Conservation (phyloP, 2,797 vertebrate genomes). For the Typhlichthys subterraneus region DNA sequence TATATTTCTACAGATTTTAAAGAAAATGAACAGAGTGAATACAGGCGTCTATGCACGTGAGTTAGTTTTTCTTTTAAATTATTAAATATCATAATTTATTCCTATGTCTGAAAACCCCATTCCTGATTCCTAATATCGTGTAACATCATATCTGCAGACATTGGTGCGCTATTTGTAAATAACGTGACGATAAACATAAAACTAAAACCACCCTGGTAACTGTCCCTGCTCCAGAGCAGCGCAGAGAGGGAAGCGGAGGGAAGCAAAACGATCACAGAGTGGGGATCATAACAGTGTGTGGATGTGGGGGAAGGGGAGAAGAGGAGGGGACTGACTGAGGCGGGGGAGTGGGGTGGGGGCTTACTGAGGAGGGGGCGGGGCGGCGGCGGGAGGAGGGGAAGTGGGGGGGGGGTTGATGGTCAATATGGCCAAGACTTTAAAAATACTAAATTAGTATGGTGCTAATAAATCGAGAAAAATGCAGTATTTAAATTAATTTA, state of each 20-base stretch:
- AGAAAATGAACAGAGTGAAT: too few species aligned
- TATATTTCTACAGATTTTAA: too few species aligned
- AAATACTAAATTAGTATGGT: too few species aligned
- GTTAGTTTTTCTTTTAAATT: too few species aligned
- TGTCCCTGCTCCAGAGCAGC: slow-evolving; percentile 78
- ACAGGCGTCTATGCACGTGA: too few species aligned
- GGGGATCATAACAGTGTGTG: slow-evolving; percentile 61
- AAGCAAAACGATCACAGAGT: slow-evolving; percentile 70
- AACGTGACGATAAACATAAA: slow-evolving; percentile 65
- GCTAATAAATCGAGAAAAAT: too few species aligned
- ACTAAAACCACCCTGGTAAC: slow-evolving; percentile 70
- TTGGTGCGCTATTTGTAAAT: slow-evolving; percentile 1
- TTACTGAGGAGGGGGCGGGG: too few species aligned
- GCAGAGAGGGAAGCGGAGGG: slow-evolving; percentile 66
- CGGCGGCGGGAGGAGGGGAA: too few species aligned
- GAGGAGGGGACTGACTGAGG: slow-evolving; percentile 34
- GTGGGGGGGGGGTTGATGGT: too few species aligned
- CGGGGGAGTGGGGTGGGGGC: slow-evolving; percentile 20
- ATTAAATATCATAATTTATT: too few species aligned
- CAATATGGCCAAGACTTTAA: too few species aligned
- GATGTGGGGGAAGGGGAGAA: slow-evolving; percentile 57
- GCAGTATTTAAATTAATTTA: too few species aligned
- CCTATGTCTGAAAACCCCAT: neutral
- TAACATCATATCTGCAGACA: neutral
- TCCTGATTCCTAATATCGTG: neutral